phyloP scores from a whole-genome alignment of 2,113 vertebrate genomes.

The Muscicapa adusta region DNA sequence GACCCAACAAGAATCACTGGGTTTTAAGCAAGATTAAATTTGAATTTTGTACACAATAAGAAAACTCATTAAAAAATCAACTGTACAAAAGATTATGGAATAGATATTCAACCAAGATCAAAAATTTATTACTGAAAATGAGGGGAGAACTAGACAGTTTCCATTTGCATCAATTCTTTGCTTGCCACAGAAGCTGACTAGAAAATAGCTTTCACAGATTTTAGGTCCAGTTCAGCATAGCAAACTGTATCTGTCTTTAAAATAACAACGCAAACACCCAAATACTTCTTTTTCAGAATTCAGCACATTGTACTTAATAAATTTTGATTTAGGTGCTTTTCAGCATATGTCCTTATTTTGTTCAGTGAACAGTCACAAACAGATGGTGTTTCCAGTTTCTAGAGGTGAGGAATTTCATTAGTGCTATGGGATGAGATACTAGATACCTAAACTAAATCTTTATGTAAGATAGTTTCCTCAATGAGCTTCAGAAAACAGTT shows the following conservation, averaged over 20 bases:
- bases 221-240: background rate
- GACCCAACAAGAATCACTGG: background rate
- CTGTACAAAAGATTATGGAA: background rate
- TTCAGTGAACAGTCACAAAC: background rate
- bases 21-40: background rate
- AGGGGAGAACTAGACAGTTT: background rate
- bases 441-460: background rate
- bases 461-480: background rate
- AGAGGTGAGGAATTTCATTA: background rate
- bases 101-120: background rate
- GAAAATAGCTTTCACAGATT: background rate
- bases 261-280: background rate
- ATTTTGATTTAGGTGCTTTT: background rate
- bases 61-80: background rate
- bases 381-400: background rate
- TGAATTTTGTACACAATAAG: background rate
- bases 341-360: background rate
- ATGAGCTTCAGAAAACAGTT: background rate
- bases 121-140: background rate
- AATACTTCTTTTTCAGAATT: background rate
- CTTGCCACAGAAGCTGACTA: background rate
- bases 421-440: background rate
- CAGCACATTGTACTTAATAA: background rate
- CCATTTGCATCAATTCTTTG: background rate
- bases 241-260: background rate